A percentile compares a stretch with the other conserved stretches of the same genome.
These are phyloP conservation scores for Chunga burmeisteri DNA, from an alignment of 2,113 vertebrate species.

Conservation along the genomic window DNA sequence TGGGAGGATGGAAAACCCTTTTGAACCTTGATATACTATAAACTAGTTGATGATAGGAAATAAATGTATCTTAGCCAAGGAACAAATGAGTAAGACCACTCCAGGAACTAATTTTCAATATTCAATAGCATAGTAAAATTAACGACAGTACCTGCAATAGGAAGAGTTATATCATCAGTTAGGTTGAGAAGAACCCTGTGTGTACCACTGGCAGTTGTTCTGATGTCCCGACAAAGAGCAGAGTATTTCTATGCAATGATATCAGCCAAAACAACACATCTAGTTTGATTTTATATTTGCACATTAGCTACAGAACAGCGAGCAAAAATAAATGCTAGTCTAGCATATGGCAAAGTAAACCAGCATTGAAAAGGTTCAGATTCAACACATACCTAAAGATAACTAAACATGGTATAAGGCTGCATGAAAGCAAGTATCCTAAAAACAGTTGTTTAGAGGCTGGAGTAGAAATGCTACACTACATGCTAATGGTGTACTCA, in stretches of 20 bases:
- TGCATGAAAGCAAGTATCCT: not conserved
- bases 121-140: not conserved
- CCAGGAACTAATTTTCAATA: not conserved
- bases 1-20: not conserved
- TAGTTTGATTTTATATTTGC: not conserved
- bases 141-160: not conserved
- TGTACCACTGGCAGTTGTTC: not conserved
- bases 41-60: slow-evolving; percentile 5
- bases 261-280: not conserved
- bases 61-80: not conserved
- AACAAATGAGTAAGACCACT: not conserved
- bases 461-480: not conserved
- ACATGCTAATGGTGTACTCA: not conserved
- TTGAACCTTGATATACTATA: not conserved
- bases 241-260: not conserved
- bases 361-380: not conserved
- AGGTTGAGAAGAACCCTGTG: not conserved
- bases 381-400: not conserved
- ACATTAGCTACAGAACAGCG: not conserved
- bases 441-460: not conserved
- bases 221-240: not conserved
- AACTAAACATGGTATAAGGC: not conserved
- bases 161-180: not conserved
- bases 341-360: not conserved
- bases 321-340: not conserved